phyloP scores from a whole-genome alignment of 2,888 invertebrate genomes.

The Thecocarcelia acutangulata region DNA sequence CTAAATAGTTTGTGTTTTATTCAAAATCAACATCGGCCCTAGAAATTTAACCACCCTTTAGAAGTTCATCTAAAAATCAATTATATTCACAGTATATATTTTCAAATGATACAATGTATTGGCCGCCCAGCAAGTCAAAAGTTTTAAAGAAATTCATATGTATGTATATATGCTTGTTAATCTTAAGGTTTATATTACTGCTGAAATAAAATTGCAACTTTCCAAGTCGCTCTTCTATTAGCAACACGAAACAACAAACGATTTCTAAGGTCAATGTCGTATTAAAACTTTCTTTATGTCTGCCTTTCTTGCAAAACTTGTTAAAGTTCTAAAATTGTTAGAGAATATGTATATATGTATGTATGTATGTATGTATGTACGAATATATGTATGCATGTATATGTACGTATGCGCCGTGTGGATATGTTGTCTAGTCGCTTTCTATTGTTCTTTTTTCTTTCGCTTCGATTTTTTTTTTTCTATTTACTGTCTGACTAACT shows the following conservation, averaged over 20 bases:
- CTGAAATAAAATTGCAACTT: slow-evolving; percentile 2
- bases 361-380: slow-evolving; percentile 15
- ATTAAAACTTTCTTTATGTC: slow-evolving; percentile 69
- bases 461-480: slow-evolving; percentile 19
- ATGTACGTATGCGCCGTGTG: slow-evolving; percentile 16
- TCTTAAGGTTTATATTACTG: too few relatives aligned
- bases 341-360: slow-evolving; percentile 27
- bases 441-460: slow-evolving; percentile 31
- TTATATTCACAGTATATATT: too few relatives aligned
- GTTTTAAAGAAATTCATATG: too few relatives aligned
- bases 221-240: slow-evolving; percentile 11
- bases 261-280: slow-evolving; percentile 79
- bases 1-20: too few relatives aligned
- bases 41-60: too few relatives aligned
- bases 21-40: too few relatives aligned
- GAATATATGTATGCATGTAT: slow-evolving; percentile 24
- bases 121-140: too few relatives aligned
- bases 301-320: slow-evolving; percentile 45
- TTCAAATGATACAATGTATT: too few relatives aligned
- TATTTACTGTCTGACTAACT: slow-evolving; percentile 43
- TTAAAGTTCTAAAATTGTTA: slow-evolving; percentile 43
- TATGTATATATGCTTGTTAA: too few relatives aligned
- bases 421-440: slow-evolving; percentile 42
- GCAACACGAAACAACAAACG: slow-evolving; percentile 41
- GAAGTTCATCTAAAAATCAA: too few relatives aligned